phyloP scores from a whole-genome alignment of 1,140 invertebrate genomes.

The Eubasilissa regina region DNA sequence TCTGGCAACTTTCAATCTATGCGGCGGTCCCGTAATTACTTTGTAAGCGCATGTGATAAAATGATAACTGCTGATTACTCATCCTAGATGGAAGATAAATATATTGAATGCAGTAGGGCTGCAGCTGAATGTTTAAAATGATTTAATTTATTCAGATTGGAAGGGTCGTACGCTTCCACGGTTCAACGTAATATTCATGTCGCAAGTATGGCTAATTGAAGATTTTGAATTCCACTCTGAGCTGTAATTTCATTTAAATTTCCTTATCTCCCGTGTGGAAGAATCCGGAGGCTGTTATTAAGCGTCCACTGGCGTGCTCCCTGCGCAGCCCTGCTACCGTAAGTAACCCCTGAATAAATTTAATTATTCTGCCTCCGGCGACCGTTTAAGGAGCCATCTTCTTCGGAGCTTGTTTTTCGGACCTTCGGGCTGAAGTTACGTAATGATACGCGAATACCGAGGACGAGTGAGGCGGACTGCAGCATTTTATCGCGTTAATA shows the following conservation, averaged over 20 bases:
- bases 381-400: background rate
- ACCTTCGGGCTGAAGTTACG: background rate
- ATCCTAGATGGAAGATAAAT: too few species aligned
- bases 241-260: slow-evolving; percentile 42
- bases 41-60: too few species aligned
- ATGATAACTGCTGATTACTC: too few species aligned
- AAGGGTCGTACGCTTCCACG: background rate
- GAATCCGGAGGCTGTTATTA: slow-evolving; percentile 39
- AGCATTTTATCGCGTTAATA: too few species aligned
- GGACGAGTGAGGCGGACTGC: too few species aligned
- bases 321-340: slow-evolving; percentile 18
- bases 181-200: slow-evolving; percentile 2
- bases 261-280: slow-evolving; percentile 33
- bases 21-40: too few species aligned
- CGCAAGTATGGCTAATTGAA: slow-evolving; percentile 29
- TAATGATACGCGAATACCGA: background rate
- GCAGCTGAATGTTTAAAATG: too few species aligned
- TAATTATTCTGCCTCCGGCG: slow-evolving; percentile 21
- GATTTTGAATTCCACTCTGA: slow-evolving; percentile 40
- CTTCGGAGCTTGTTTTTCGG: slow-evolving; percentile 7
- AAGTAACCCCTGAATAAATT: slow-evolving; percentile 35
- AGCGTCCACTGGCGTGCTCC: background rate
- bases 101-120: too few species aligned
- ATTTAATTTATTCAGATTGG: too few species aligned
- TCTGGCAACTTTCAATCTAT: too few species aligned